Evolutionary conservation across 2,797 vertebrate species (phyloP), one percentile per base, ranked within the genome.

Genomic region (Denticeps clupeoides): DNA sequence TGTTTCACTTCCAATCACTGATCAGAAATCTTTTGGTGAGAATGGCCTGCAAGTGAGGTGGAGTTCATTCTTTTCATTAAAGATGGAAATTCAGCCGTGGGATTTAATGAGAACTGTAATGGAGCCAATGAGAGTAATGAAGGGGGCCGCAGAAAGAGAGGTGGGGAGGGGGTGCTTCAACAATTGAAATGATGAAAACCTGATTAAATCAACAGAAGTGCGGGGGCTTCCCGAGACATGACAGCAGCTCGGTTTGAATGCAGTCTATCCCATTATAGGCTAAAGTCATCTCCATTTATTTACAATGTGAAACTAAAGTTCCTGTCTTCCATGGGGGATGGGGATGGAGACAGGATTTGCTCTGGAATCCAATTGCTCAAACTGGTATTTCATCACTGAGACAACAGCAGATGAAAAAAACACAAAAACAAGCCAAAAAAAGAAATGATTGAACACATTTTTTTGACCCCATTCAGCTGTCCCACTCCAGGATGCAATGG

Each of bases 401-500:
- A n/a, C n/a, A n/a, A n/a, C n/a, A n/a, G n/a, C n/a, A n/a, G n/a
- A n/a, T n/a, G n/a, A n/a, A n/a, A n/a, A n/a, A n/a, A n/a, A n/a
- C n/a, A n/a, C n/a, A n/a, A n/a, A n/a, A n/a, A n/a, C n/a, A n/a
- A n/a, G 60, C 6, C 1, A 44, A 42, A 46, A 47, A 48, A 69
- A 65, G 72, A 65, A 45, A 62, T 66, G 47, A 74, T 81, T 75
- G 63, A 79, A 70, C 69, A 76, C 74, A 74, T 78, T 57, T 56
- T 44, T 74, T 41, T 68, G 69, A 68, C 64, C 67, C 58, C 69
- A 75, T 75, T 73, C 78, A 97, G 93, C 88, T 97, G 93, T 72
- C 92, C 93, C 62, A 96, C 91, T 58, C 91, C 90, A 60, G 93
- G 93, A 82, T 97, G 93, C 76, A 87, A 87, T 2, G 92, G 91